Percentiles rank a stretch among this genome's conserved stretches.
phyloP scores from a whole-genome alignment of 2,797 vertebrate genomes.

The Sciurus carolinensis region DNA sequence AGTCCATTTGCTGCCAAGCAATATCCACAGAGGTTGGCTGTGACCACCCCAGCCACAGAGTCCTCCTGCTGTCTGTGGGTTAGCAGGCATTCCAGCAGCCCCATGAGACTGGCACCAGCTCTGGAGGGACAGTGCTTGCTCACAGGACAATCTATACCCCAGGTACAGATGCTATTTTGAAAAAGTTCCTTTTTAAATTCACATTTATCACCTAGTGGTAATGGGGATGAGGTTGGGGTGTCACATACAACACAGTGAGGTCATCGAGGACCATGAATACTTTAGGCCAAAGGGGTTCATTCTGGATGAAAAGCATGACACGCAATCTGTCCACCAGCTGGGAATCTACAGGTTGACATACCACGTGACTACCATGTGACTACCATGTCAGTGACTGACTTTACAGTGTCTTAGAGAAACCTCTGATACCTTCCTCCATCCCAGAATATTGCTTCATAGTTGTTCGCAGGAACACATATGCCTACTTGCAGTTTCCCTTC shows the following conservation, averaged over 20 bases:
- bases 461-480: neutral
- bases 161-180: neutral
- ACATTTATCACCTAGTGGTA: neutral
- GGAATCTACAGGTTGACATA: neutral
- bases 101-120: neutral
- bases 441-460: neutral
- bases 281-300: neutral
- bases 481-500: neutral
- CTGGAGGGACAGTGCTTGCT: neutral
- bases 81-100: neutral
- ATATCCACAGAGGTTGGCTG: neutral
- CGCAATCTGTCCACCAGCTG: neutral
- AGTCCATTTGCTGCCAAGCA: neutral
- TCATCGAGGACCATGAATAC: neutral
- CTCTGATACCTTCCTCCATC: neutral
- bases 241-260: neutral
- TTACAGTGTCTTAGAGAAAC: neutral
- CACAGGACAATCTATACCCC: neutral
- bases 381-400: accelerated
- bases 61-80: accelerated
- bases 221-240: neutral
- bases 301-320: neutral
- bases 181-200: neutral
- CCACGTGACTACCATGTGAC: neutral
- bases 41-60: neutral